Base-by-base conservation (phyloP, 2,113 vertebrate species). In the Hiodon tergisus region DNA sequence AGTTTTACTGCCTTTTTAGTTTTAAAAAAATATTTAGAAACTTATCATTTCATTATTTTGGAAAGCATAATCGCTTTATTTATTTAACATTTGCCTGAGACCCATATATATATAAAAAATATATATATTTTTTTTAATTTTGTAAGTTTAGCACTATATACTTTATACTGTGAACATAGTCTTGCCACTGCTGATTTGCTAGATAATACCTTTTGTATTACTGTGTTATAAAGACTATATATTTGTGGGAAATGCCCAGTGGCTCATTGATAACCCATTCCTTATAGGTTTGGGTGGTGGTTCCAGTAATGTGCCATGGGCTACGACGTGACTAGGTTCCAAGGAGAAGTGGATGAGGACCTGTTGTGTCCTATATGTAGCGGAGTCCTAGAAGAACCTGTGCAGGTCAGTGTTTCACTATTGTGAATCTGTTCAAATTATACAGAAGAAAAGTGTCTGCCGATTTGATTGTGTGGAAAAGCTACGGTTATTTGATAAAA, bases 351-450 rank as follows among this genome's bases (percentile, higher is more conserved):
- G 84, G 97, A 99, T 61, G 96, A 99, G 90, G 97, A 99, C 85
- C 93, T 99, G 77, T 93, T 98, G 73, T 99, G 97, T 85, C 97
- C 97, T 75, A 99, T 99, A 85, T 99, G 97, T 89, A 98, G 97
- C 71, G 96, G 96, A 80, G 96, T 98, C 78, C 90, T 99, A 81
- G 96, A 98, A 91, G 97, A 99, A 91, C 97, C 96, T 0, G 96
- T 99, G 66, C 97, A 98, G 95, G 97, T 91, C 62, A 84, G 93
- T 75, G 6, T 9, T 11, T 11, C 50, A 31, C 31, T 31, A 31
- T 31, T 31, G 55, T 57, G 6, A 2, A 8, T 57, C 55, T 8
- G 55, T 11, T 8, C 11, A 8, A 11, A 11, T 57, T 31, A 31
- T 31, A 31, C 31, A 31, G 31, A 31, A 31, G 31, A 1, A 31